Evolutionary conservation across 2,113 vertebrate species (phyloP), one percentile per base, ranked within the genome.

Genomic region (Pachyramphus minor): DNA sequence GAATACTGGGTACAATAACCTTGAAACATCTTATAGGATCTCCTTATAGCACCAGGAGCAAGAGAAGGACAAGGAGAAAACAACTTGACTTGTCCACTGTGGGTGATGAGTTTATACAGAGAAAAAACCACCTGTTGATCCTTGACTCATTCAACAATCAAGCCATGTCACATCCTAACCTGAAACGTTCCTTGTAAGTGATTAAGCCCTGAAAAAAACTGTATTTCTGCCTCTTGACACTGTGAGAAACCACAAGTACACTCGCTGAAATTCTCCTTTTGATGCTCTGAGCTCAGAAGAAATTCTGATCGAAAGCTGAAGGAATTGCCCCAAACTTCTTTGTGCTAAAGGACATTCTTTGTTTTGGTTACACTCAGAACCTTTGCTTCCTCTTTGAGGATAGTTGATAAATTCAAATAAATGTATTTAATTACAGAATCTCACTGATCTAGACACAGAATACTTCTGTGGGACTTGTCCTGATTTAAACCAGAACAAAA

Each of bases 181-280:
- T 58, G 89, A 94, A 77, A 90, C 80, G 64, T 96, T 97, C 96
- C 84, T 91, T 85, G 82, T 96, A 97, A 97, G 96, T 96, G 94
- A 94, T 93, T 84, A 96, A 96, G 33, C 69, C 53, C 55, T 67
- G 74, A 84, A 71, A 84, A 75, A 91, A 87, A n/a, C 25, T 13
- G 4, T 12, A 23, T 59, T 93, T 92, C 68, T 87, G 75, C 63
- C 44, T 55, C 55, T 39, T 81, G 86, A 92, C 35, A 42, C 49
- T 31, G n/a, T 68, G 45, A 91, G 52, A 96, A 97, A 93, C 62
- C 91, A 88, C 87, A 90, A 68, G 10, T 63, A n/a, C 41, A 8
- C 50, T 87, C 35, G 16, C 30, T 44, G 42, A 66, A 67, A 59
- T 75, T 90, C 71, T 94, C 83, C 37, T 78, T 97, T 92, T 96